phyloP scores from a whole-genome alignment of 2,113 vertebrate genomes.

The Xerus inauris region DNA sequence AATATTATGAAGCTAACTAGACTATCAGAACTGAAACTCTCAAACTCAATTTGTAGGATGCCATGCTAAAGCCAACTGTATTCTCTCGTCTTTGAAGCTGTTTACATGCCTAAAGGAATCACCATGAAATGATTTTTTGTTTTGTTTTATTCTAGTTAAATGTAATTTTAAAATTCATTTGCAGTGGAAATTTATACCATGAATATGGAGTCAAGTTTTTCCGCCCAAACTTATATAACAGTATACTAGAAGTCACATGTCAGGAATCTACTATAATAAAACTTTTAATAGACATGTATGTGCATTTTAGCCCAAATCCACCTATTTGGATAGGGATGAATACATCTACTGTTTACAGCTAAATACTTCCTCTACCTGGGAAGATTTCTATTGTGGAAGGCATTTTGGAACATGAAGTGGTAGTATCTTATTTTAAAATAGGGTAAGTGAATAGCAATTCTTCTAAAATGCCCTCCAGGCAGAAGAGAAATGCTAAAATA shows the following conservation, averaged over 20 bases:
- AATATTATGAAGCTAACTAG: background rate
- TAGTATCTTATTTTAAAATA: conserved; percentile 49
- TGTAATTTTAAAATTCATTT: conserved; percentile 39
- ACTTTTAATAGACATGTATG: background rate
- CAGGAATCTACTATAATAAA: background rate
- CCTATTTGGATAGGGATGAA: conserved; percentile 50
- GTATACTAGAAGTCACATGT: background rate
- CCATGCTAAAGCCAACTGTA: background rate
- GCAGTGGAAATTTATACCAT: conserved; percentile 15
- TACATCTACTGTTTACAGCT: conserved; percentile 57
- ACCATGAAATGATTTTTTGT: background rate
- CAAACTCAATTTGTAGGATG: background rate
- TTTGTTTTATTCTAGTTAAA: conserved; percentile 1
- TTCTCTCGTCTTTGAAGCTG: background rate
- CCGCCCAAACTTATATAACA: conserved; percentile 34
- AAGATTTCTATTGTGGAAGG: conserved; percentile 6
- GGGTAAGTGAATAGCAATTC: background rate
- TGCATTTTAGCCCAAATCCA: conserved; percentile 49
- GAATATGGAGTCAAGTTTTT: conserved; percentile 14
- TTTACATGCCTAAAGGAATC: background rate
- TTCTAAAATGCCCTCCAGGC: conserved; percentile 1
- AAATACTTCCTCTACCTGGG: conserved; percentile 65
- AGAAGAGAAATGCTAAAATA: conserved; percentile 56
- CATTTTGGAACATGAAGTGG: conserved; percentile 58
- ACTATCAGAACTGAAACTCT: background rate